phyloP scores from a whole-genome alignment of 1,140 invertebrate genomes.

The Heliconius eleuchia region DNA sequence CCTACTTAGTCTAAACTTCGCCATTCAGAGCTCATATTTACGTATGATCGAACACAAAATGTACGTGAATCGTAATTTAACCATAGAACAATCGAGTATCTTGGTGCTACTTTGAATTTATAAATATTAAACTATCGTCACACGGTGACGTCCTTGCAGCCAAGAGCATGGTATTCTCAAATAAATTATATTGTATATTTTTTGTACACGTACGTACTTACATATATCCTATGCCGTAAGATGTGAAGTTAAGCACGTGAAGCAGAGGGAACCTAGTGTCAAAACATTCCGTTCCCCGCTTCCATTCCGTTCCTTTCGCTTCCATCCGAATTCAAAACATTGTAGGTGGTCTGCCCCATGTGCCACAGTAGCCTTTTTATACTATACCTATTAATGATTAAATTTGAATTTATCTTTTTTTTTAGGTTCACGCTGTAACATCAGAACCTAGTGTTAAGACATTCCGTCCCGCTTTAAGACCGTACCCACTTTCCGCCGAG shows the following conservation, averaged over 20 bases:
- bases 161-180: conserved; percentile 24
- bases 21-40: not conserved
- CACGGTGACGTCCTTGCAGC: conserved; percentile 8
- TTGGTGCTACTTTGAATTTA: not conserved
- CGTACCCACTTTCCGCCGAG: too few relatives aligned
- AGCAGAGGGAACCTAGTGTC: not conserved
- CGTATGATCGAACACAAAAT: conserved; percentile 3
- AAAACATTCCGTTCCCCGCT: not conserved
- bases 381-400: too few relatives aligned
- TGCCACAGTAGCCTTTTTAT: too few relatives aligned
- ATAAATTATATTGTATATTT: conserved; percentile 27
- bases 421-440: too few relatives aligned
- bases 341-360: not conserved
- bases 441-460: not conserved
- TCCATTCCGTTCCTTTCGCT: not conserved
- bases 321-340: not conserved
- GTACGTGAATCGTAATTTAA: conserved; percentile 12
- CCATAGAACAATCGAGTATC: conserved; percentile 3
- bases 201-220: not conserved
- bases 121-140: conserved; percentile 10
- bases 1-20: too few relatives aligned
- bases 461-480: too few relatives aligned
- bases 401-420: too few relatives aligned
- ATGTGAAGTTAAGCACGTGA: too few relatives aligned
- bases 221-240: too few relatives aligned